Evolutionary conservation across 2,113 vertebrate species (phyloP).

Genomic region (Notothenia coriiceps): DNA sequence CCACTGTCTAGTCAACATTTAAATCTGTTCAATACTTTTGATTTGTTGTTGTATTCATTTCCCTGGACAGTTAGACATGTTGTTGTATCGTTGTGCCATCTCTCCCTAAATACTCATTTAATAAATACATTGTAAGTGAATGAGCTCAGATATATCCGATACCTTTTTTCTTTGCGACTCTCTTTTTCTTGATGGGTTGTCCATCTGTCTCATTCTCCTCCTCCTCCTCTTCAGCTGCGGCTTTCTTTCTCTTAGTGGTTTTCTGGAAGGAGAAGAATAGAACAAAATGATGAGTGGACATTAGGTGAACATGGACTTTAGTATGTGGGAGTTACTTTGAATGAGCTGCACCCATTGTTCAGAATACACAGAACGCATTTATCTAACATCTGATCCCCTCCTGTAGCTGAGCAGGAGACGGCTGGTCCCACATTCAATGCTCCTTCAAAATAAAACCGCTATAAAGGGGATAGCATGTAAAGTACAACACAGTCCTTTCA

Average conservation of each 20-base stretch:
- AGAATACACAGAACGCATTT: not conserved
- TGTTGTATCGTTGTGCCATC: no score
- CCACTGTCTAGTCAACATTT: no score
- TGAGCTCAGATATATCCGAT: not conserved
- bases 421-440: not conserved
- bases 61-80: no score
- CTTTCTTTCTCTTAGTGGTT: constrained; percentile 71
- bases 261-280: constrained; percentile 48
- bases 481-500: not conserved
- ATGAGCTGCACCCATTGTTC: not conserved
- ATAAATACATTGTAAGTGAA: not conserved
- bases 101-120: no score
- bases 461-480: not conserved
- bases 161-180: constrained; percentile 59
- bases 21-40: no score
- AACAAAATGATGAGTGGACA: not conserved
- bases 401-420: not conserved
- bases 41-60: no score
- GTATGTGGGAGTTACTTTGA: no score
- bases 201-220: constrained; percentile 36
- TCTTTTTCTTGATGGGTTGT: constrained; percentile 68
- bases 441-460: not conserved
- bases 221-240: not conserved
- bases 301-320: no score
- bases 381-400: not conserved